Conservation (phyloP, 2,888 invertebrate species). For the Alloscopus bannaensis region DNA sequence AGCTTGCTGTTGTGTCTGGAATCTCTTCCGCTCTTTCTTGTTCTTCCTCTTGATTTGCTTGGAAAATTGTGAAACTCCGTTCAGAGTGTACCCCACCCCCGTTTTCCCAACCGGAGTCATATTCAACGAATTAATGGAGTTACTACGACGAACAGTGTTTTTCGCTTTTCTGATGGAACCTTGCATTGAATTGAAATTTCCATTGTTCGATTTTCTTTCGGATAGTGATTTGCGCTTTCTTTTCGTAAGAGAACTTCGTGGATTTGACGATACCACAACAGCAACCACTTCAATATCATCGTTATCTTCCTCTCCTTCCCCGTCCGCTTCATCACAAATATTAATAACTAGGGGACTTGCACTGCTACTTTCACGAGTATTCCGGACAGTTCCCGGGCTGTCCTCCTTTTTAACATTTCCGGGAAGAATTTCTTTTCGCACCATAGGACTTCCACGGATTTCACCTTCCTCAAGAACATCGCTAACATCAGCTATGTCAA, state of each 20-base stretch:
- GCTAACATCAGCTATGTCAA: conserved; percentile 36
- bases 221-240: conserved; percentile 10
- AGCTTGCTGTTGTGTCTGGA: not conserved
- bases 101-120: no score
- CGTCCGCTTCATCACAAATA: conserved; percentile 27
- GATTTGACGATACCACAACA: conserved; percentile 15
- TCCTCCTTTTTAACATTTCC: not conserved
- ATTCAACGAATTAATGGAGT: no score
- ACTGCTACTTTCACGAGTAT: not conserved
- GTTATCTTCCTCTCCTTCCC: conserved; percentile 12
- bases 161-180: conserved; percentile 27
- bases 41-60: conserved; percentile 8
- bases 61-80: conserved; percentile 13
- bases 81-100: no score
- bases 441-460: not conserved
- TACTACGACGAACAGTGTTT: conserved; percentile 17
- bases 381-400: not conserved
- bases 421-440: not conserved
- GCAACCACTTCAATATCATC: conserved; percentile 52
- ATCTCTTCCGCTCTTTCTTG: conserved; percentile 10
- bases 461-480: conserved; percentile 1
- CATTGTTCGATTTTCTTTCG: conserved; percentile 1
- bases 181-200: conserved; percentile 10
- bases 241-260: not conserved
- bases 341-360: conserved; percentile 23